Conservation (phyloP, 2,797 vertebrate genomes). For the Pangasius larnaudii region DNA sequence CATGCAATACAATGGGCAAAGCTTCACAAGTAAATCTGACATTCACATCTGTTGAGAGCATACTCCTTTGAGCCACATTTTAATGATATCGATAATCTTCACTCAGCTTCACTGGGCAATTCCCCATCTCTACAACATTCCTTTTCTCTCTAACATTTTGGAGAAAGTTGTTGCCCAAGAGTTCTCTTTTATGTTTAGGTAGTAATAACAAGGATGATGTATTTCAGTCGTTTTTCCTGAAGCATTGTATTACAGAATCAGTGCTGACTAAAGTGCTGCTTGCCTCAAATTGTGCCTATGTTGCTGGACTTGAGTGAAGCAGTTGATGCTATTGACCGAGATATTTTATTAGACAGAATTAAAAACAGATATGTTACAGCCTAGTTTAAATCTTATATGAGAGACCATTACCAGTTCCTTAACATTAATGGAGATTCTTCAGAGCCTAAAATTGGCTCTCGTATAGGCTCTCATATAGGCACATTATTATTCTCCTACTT, state of each 20-base stretch:
- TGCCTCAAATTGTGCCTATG: background rate
- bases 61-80: background rate
- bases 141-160: background rate
- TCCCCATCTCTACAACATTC: background rate
- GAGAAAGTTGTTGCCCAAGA: background rate
- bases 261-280: background rate
- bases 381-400: background rate
- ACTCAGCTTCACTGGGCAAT: background rate
- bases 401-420: conserved; percentile 1
- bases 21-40: background rate
- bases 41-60: background rate
- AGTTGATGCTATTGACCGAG: background rate
- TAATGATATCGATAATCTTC: background rate
- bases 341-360: background rate
- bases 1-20: background rate
- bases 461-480: background rate
- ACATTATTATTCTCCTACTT: background rate
- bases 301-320: background rate
- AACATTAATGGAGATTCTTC: background rate
- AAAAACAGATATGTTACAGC: background rate
- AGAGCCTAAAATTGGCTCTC: background rate
- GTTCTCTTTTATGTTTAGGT: background rate
- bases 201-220: background rate
- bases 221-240: background rate
- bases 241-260: background rate